Evolutionary conservation across 2,797 vertebrate species (phyloP), one percentile per base, ranked within the genome.

Genomic region (Tamandua tetradactyla): DNA sequence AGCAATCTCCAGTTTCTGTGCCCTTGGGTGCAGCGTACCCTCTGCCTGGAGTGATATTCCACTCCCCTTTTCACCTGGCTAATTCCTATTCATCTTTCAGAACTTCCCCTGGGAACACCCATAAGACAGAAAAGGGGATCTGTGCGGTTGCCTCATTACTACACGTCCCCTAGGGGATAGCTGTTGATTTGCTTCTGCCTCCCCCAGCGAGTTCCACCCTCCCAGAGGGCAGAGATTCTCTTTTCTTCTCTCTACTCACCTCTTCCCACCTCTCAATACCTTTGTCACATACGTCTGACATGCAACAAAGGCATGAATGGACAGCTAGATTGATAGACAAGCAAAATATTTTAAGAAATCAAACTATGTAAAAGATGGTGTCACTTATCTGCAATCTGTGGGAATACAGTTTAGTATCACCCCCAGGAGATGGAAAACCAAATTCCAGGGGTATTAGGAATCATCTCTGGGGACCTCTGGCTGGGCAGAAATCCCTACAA

Each of bases 331-430:
- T 57, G 62, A 79, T 72, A 79, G 83, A 72, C 69, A 84, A 87
- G 61, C 52, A 92, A 92, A 78, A 88, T 64, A 87, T 74, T 74
- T 66, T 75, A 82, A 85, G 88, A 88, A 95, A 88, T 79, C 82
- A 57, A 94, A 62, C 32, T 55, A 72, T 84, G 12, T 59, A 23
- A 15, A 91, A 95, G 32, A 80, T 72, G 68, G n/a, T 76, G 59
- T 76, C 47, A 32, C 30, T 94, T 76, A 61, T 37, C 75, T 91
- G 37, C 14, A 87, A 49, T 57, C 83, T 78, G n/a, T 80, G 71
- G 95, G 52, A 85, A 17, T 82, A 61, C 4, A 87, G 81, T 57
- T 90, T 69, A 59, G 78, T 74, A 35, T 52, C 69, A 80, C 47
- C 49, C 74, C 82, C 69, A 20, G 42, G 47, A 79, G 62, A 79